Percentiles rank a stretch among this genome's conserved stretches.
phyloP scores from a whole-genome alignment of 1,140 invertebrate species.

The Drosophila bipectinata region DNA sequence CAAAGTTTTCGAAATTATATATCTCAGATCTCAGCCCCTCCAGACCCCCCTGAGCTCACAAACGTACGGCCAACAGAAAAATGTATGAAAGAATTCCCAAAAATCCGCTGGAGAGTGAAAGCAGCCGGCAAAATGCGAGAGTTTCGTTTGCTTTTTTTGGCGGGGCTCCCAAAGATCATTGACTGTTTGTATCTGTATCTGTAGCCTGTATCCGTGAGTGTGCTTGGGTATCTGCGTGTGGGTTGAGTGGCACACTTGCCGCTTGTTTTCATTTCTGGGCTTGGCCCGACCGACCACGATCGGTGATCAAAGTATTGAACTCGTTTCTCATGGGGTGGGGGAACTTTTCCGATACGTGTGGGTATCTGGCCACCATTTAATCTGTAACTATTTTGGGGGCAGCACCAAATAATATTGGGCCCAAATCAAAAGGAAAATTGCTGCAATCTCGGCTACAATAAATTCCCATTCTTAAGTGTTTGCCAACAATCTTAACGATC shows the following conservation, averaged over 20 bases:
- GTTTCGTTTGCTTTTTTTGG: conserved; percentile 49
- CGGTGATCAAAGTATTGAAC: conserved; percentile 32
- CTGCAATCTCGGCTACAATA: too few species aligned
- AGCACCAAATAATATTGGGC: neutral
- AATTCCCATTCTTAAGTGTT: too few species aligned
- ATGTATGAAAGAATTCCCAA: conserved; percentile 58
- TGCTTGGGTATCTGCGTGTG: conserved; percentile 10
- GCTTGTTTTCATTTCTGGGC: conserved; percentile 39
- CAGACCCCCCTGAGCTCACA: conserved; percentile 6
- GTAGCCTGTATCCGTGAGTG: conserved; percentile 14
- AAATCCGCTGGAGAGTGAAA: conserved; percentile 70
- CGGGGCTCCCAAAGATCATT: conserved; percentile 53
- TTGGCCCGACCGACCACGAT: conserved; percentile 32
- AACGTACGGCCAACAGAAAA: conserved; percentile 1
- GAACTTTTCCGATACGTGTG: conserved; percentile 16
- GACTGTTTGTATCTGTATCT: conserved; percentile 42
- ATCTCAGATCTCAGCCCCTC: conserved; percentile 8
- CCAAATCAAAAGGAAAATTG: neutral
- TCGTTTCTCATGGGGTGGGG: conserved; percentile 26
- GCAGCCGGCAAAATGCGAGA: conserved; percentile 67
- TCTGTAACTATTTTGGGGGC: neutral
- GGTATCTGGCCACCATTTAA: conserved; percentile 1
- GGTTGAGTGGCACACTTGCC: conserved; percentile 6
- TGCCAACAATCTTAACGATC: neutral
- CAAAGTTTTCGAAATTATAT: conserved; percentile 42